Conservation (phyloP, 1,140 invertebrate species). For the Nasonia giraulti region DNA sequence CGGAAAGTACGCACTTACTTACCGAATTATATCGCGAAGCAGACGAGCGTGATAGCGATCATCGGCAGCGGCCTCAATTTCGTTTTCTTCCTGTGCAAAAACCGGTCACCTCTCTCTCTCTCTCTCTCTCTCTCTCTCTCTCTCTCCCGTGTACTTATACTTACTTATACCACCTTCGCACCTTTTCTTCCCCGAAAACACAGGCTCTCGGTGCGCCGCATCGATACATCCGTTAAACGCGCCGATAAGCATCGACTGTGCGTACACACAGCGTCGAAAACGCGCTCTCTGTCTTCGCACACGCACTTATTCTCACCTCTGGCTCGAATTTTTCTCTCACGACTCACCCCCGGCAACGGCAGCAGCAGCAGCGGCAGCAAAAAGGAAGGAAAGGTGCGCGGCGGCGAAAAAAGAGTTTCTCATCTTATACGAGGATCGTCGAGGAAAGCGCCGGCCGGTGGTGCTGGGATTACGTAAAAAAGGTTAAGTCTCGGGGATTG, state of each 20-base stretch:
- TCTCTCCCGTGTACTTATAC: not conserved
- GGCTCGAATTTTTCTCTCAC: slow-evolving; percentile 25
- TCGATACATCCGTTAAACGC: not conserved
- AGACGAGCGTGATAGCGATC: not conserved
- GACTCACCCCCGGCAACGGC: not conserved
- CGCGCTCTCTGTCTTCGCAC: not conserved
- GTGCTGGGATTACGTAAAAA: slow-evolving; percentile 43
- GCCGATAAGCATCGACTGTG: slow-evolving; percentile 16
- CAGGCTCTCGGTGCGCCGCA: not conserved
- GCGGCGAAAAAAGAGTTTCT: slow-evolving; percentile 1
- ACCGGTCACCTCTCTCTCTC: not conserved
- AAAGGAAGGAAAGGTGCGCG: not conserved
- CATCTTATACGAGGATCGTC: not conserved
- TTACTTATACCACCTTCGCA: not conserved
- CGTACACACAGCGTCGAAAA: not conserved
- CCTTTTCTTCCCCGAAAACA: not conserved
- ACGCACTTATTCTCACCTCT: not conserved
- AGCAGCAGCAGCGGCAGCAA: not conserved
- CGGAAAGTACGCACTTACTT: not conserved
- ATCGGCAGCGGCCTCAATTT: not conserved
- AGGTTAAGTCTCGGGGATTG: slow-evolving; percentile 36
- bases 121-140: not conserved
- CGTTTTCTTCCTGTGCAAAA: not conserved
- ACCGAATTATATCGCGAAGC: not conserved
- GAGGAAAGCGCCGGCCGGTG: not conserved